Evolutionary conservation across 2,113 vertebrate genomes (phyloP).

Genomic region (Antechinus flavipes): DNA sequence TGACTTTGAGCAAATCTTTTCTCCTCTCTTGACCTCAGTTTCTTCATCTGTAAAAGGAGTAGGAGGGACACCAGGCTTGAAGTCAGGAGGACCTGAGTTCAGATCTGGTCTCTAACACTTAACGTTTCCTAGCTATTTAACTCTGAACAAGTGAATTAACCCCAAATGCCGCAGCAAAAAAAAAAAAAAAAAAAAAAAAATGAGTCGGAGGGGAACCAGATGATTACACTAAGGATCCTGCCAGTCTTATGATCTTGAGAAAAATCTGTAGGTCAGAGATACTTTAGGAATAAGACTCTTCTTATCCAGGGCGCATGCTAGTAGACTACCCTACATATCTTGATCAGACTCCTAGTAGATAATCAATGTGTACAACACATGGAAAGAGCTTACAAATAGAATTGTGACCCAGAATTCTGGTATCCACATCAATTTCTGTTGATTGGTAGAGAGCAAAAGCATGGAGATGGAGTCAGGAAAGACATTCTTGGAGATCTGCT

Average conservation of each 20-base stretch:
- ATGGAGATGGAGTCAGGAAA: not conserved
- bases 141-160: no score
- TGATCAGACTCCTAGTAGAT: not conserved
- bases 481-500: not conserved
- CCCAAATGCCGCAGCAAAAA: no score
- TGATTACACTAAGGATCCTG: not conserved
- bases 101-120: no score
- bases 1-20: not conserved
- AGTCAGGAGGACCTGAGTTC: no score
- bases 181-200: no score
- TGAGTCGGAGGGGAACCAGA: no score
- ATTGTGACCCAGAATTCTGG: not conserved
- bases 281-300: not conserved
- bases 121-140: no score
- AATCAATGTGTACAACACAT: not conserved
- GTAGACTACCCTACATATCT: not conserved
- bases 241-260: not conserved
- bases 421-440: not conserved
- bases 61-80: not conserved
- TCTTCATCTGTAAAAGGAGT: not conserved
- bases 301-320: not conserved
- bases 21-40: not conserved
- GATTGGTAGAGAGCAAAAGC: not conserved
- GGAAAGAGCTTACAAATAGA: not conserved
- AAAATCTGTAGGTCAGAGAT: not conserved